Evolutionary conservation across 2,113 vertebrate species (phyloP), one percentile per base, ranked within the genome.

Genomic region (Saguinus midas): DNA sequence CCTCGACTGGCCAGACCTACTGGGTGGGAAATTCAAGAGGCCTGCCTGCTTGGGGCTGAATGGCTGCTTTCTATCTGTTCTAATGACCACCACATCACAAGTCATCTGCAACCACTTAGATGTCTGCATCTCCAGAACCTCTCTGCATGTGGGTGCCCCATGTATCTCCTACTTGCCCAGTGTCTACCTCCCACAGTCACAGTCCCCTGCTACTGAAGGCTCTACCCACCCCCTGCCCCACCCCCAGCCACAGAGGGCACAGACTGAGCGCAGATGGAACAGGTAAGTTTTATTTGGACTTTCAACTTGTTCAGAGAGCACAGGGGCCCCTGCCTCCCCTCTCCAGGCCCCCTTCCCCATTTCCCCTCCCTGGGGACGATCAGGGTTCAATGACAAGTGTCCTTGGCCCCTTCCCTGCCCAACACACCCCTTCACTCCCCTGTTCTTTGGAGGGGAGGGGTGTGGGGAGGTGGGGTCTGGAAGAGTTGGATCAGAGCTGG

Each of bases 231-330:
- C 93, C 40, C 20, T 35, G 61, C 50, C 29, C 64, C 40, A 50
- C 35, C 40, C 93, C 40, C 21, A 52, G 75, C 50, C 90, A 93
- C 0, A 5, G 89, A 97, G 78, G 48, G 82, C 94, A 75, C 48
- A 92, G 68, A 40, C 88, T 0, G n/a, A 87, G 85, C 3, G 9
- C 96, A 91, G 96, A 93, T 94, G 97, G 94, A 50, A 98, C 97
- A 98, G 95, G 97, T 97, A 93, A 95, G 61, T 97, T 98, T 99
- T 99, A 99, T 98, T 99, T 92, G 97, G 96, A 93, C 95, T 72
- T 82, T 88, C 66, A 92, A 96, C 91, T 93, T n/a, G 94, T 96
- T 96, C 95, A 94, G 96, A 97, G 94, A 91, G 96, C 94, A 75
- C 50, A 76, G 95, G 96, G 40, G 82, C 85, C 66, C 32, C 66